Percentiles rank a stretch among this genome's conserved stretches.
phyloP scores from a whole-genome alignment of 2,888 invertebrate species.

The Leucozona laternaria region DNA sequence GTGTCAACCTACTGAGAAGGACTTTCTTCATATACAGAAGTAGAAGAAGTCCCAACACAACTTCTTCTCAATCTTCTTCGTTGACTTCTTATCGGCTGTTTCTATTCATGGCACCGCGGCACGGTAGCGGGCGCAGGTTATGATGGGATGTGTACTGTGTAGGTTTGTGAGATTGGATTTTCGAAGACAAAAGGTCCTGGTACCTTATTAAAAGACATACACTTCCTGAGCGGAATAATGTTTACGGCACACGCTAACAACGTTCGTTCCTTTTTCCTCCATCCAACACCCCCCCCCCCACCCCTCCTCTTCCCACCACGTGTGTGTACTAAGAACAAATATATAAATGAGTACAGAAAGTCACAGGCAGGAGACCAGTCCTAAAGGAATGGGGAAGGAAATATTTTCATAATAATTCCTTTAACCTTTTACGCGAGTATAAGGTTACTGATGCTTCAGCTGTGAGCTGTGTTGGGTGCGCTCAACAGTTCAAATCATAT shows the following conservation, averaged over 20 bases:
- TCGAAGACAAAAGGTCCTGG: slow-evolving; percentile 59
- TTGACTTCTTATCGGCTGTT: slow-evolving; percentile 21
- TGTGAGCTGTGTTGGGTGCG: slow-evolving; percentile 37
- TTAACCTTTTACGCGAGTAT: slow-evolving; percentile 54
- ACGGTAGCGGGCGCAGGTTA: background rate
- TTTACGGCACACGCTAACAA: slow-evolving; percentile 46
- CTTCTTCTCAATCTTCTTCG: slow-evolving; percentile 26
- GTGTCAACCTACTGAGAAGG: slow-evolving; percentile 53
- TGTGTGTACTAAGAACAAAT: slow-evolving; percentile 31
- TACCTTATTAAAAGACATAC: slow-evolving; percentile 71
- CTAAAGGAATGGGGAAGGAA: slow-evolving; percentile 35
- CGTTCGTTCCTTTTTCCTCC: slow-evolving; percentile 25
- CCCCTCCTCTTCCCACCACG: no score
- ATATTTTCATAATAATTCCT: slow-evolving; percentile 74
- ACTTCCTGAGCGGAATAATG: slow-evolving; percentile 60
- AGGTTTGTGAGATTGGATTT: slow-evolving; percentile 54
- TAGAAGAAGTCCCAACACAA: slow-evolving; percentile 12
- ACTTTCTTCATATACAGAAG: slow-evolving; percentile 9
- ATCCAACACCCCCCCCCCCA: no score
- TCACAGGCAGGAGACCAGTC: slow-evolving; percentile 1
- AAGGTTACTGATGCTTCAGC: slow-evolving; percentile 22
- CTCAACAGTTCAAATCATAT: slow-evolving; percentile 72
- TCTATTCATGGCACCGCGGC: background rate
- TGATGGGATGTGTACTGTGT: slow-evolving; percentile 43
- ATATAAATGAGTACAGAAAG: slow-evolving; percentile 63